Conservation (phyloP, 2,888 invertebrate genomes). For the Andrena camellia region DNA sequence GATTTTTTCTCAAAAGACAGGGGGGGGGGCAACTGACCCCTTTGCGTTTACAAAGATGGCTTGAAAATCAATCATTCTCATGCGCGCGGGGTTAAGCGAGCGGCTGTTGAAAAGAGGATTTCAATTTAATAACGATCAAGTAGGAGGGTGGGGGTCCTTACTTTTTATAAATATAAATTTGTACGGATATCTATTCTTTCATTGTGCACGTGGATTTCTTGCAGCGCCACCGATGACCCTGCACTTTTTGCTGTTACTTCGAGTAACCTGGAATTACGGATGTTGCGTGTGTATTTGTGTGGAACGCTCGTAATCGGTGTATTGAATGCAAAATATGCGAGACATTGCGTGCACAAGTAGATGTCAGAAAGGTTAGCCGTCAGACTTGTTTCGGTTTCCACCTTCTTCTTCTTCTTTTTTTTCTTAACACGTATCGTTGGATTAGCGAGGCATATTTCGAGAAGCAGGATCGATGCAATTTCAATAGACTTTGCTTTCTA, state of each 20-base stretch:
- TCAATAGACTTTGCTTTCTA: background rate
- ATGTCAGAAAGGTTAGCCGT: constrained; percentile 78
- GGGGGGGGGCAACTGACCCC: no score
- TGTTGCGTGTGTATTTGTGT: constrained; percentile 73
- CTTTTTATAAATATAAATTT: no score
- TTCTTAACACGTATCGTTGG: background rate
- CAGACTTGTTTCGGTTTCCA: constrained; percentile 4
- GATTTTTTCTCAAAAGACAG: no score
- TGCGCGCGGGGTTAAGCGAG: no score
- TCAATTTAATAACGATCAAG: no score
- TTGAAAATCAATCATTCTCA: no score
- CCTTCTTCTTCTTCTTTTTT: background rate
- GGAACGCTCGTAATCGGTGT: constrained; percentile 70
- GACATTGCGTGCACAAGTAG: constrained; percentile 73
- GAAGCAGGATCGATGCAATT: background rate
- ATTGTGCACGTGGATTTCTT: background rate
- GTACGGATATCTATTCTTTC: background rate
- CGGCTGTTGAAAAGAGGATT: no score
- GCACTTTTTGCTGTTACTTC: background rate
- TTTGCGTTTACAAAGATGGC: no score
- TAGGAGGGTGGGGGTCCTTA: no score
- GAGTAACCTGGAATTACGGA: background rate
- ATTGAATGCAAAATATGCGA: constrained; percentile 79
- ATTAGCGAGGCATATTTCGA: background rate
- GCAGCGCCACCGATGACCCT: background rate